phyloP scores from a whole-genome alignment of 2,113 vertebrate genomes.

The Pipa parva region DNA sequence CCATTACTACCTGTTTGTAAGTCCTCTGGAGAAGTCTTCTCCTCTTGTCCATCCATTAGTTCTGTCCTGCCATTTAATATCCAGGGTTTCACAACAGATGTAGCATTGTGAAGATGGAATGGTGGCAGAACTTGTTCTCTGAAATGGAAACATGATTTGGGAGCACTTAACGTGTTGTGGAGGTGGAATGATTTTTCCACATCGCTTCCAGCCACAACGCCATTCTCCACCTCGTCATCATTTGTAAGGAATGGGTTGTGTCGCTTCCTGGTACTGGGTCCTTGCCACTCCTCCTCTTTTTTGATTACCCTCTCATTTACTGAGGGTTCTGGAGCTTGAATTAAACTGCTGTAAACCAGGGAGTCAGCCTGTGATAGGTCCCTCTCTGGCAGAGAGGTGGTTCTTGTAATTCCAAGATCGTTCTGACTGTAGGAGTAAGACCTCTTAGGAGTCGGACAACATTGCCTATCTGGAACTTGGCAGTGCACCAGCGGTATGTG shows the following conservation, averaged over 20 bases:
- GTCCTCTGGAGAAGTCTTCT: constrained; percentile 50
- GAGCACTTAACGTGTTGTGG: constrained; percentile 60
- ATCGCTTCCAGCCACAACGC: constrained; percentile 51
- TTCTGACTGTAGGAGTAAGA: constrained; percentile 78
- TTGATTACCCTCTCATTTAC: constrained; percentile 47
- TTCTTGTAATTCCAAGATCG: constrained; percentile 74
- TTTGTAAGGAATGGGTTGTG: constrained; percentile 89
- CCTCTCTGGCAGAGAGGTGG: constrained; percentile 75
- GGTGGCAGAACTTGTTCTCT: constrained; percentile 69
- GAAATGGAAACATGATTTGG: constrained; percentile 68
- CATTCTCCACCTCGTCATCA: constrained; percentile 63
- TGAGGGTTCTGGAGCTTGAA: constrained; percentile 59
- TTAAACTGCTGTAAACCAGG: constrained; percentile 81
- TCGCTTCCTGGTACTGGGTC: constrained; percentile 52
- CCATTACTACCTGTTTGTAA: constrained; percentile 47
- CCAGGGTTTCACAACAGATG: constrained; percentile 61
- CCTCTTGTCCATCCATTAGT: constrained; percentile 65
- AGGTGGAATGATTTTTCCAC: constrained; percentile 80
- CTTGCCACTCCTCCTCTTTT: constrained; percentile 52
- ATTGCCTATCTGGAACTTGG: constrained; percentile 80
- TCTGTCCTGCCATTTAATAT: constrained; percentile 51
- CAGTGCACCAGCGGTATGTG: constrained; percentile 96
- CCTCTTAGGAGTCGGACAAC: constrained; percentile 67
- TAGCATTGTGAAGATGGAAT: constrained; percentile 68
- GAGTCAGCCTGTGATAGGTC: constrained; percentile 82